Conservation (phyloP, 2,888 invertebrate genomes). For the Thymelicus lineola region DNA sequence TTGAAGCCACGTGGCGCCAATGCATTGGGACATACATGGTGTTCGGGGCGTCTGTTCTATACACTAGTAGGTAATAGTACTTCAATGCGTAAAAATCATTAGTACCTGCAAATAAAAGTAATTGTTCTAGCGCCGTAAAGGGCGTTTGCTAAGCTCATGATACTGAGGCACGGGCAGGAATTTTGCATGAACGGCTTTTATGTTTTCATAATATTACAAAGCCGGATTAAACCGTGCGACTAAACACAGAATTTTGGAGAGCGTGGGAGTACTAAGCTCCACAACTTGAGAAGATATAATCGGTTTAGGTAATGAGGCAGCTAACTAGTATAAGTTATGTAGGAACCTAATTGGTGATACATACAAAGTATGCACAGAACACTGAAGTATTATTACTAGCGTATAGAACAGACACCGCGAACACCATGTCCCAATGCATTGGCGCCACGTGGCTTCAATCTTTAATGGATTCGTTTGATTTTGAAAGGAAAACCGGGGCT, state of each 20-base stretch:
- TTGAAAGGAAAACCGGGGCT: too few relatives aligned
- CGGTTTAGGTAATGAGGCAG: slow-evolving; percentile 11
- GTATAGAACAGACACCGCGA: too few relatives aligned
- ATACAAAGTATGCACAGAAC: too few relatives aligned
- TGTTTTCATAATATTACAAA: slow-evolving; percentile 11
- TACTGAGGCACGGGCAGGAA: background rate
- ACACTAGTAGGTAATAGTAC: too few relatives aligned
- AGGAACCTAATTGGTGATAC: background rate
- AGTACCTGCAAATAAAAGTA: background rate
- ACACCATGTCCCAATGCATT: too few relatives aligned
- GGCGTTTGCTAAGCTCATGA: slow-evolving; percentile 8
- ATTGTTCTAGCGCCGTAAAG: slow-evolving; percentile 2
- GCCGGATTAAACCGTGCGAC: slow-evolving; percentile 7
- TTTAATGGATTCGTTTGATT: too few relatives aligned
- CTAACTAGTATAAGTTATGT: background rate
- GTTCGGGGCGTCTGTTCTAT: too few relatives aligned
- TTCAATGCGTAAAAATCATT: too few relatives aligned
- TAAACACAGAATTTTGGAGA: slow-evolving; percentile 15
- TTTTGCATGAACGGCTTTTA: slow-evolving; percentile 8
- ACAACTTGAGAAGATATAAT: background rate
- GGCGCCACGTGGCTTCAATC: too few relatives aligned
- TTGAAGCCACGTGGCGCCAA: too few relatives aligned
- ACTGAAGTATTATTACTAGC: too few relatives aligned
- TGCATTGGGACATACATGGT: too few relatives aligned
- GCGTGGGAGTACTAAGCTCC: background rate